phyloP scores from a whole-genome alignment of 2,797 vertebrate genomes.

The Podargus strigoides region DNA sequence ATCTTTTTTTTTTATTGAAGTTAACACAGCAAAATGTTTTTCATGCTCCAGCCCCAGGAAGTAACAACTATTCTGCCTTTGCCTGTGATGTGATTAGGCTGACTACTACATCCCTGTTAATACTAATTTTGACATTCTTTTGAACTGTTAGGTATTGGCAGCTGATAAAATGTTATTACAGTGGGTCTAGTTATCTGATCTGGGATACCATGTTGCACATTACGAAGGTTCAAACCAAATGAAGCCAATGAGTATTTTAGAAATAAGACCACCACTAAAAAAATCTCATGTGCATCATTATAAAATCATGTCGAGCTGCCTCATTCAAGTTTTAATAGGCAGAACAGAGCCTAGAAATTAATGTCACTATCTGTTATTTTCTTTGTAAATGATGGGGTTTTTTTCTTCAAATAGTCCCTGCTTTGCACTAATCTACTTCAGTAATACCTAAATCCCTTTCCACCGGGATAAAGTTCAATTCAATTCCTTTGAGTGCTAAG shows the following conservation, averaged over 20 bases:
- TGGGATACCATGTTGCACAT: not conserved
- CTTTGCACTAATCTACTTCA: not conserved
- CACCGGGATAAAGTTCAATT: not conserved
- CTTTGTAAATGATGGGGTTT: not conserved
- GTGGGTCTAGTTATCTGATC: not conserved
- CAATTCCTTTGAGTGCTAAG: not conserved
- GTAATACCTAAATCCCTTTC: not conserved
- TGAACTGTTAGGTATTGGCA: not conserved
- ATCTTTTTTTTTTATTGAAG: not conserved
- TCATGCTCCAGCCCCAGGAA: not conserved
- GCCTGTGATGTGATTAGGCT: not conserved
- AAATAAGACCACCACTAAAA: not conserved
- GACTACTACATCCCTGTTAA: not conserved
- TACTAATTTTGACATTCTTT: not conserved
- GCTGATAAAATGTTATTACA: not conserved
- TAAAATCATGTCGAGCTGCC: not conserved
- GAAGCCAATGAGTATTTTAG: not conserved
- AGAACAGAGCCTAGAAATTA: constrained; percentile 37
- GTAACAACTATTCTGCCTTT: not conserved
- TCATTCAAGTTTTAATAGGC: constrained; percentile 12
- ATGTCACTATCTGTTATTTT: constrained; percentile 8
- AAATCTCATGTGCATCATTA: not conserved
- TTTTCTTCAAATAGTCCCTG: not conserved
- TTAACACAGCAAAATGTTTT: not conserved
- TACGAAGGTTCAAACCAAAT: not conserved